These are phyloP conservation scores for Drosophila simulans DNA, from an alignment of 1,140 invertebrate species.

Conservation along the genomic window DNA sequence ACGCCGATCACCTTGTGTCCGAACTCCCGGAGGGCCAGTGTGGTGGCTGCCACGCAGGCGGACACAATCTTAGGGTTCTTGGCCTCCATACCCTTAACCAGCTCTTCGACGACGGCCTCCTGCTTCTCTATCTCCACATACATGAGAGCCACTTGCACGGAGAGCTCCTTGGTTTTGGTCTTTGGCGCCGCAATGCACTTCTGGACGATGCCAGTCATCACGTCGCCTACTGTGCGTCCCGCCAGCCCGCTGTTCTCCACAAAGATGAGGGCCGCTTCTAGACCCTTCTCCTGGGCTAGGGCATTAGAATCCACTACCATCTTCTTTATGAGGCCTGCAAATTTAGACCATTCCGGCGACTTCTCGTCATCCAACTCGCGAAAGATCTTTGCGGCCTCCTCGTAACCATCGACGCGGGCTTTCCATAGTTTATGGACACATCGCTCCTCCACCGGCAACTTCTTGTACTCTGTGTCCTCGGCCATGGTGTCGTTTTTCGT, in stretches of 20 bases:
- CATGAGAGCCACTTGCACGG: conserved; percentile 95
- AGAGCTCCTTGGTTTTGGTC: conserved; percentile 96
- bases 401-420: conserved; percentile 96
- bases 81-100: conserved; percentile 96
- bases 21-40: conserved; percentile 93
- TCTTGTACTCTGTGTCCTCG: conserved; percentile 96
- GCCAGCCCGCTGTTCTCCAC: conserved; percentile 94
- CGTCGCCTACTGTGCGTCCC: conserved; percentile 94
- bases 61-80: conserved; percentile 98
- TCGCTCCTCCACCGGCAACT: conserved; percentile 95
- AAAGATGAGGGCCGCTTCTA: conserved; percentile 95
- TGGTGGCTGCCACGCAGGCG: conserved; percentile 92
- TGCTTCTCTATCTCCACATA: conserved; percentile 98
- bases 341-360: conserved; percentile 96
- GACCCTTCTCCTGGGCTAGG: conserved; percentile 97
- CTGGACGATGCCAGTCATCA: conserved; percentile 94
- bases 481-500: conserved; percentile 86
- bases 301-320: conserved; percentile 98
- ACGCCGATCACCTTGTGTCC: conserved; percentile 95
- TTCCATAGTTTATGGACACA: conserved; percentile 98
- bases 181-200: conserved; percentile 97
- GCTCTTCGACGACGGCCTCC: conserved; percentile 95
- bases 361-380: conserved; percentile 95
- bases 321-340: conserved; percentile 96
- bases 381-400: conserved; percentile 96